Base-by-base conservation (phyloP, 2,888 invertebrate genomes). In the Macrostomum cliftonense region DNA sequence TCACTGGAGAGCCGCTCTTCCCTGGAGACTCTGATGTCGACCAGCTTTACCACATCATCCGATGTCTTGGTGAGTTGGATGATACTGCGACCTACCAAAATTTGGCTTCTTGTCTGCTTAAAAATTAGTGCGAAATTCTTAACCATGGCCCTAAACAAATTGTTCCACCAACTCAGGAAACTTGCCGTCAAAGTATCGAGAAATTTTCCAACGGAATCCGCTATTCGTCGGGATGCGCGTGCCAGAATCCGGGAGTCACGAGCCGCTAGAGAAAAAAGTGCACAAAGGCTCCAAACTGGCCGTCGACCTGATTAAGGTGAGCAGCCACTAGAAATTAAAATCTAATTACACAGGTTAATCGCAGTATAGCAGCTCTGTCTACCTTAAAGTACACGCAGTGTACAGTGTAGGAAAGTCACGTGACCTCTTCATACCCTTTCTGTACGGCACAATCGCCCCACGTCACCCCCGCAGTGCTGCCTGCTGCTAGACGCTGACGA, bases 1-100 rank as follows among this genome's bases (percentile, higher is more conserved):
- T 84, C 71, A 82, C 80, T 0, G 84, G 84, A 0, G 82, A 83
- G 59, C 83, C 86, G 0, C 67, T 86, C 46, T 85, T 85, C 69
- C 84, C 86, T 0, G 86, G 86, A 0, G 83, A 85, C 61, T 84
- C 83, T 1, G 86, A 87, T 65, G 81, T 86, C 48, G 86, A 87
- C 65, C 86, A 86, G 62, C 74, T 87, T 0, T 82, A 80, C 58
- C 77, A 81, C 54, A 85, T 86, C 54, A 80, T 81, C 39, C 80
- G 79, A 68, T 75, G 79, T 61, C 75, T 85, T 52, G 86, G 84
- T 67, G 55, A 55, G 63, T 54, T 17, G 16, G 2, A 9, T 16
- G n/a, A n/a, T n/a, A n/a, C n/a, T n/a, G n/a, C n/a, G n/a, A n/a
- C n/a, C n/a, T n/a, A n/a, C n/a, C n/a, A n/a, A n/a, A n/a, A n/a